A percentile compares a stretch with the other conserved stretches of the same genome.
phyloP scores from a whole-genome alignment of 1,140 invertebrate species.

The Brachionus manjavacas region DNA sequence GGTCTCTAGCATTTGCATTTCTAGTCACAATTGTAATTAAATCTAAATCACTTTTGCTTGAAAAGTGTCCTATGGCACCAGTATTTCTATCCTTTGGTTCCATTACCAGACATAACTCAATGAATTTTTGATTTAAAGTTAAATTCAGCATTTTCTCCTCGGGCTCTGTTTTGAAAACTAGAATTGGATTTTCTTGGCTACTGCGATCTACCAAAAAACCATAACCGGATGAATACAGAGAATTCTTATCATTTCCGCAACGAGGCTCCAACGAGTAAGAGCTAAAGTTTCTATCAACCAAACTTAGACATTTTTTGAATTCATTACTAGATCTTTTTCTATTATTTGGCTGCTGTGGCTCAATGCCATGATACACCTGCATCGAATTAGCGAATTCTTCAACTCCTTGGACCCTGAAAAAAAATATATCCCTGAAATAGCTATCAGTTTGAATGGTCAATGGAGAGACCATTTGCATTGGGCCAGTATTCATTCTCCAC shows the following conservation, averaged over 20 bases:
- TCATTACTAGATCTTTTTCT: neutral
- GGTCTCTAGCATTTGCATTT: neutral
- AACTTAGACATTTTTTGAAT: slow-evolving; percentile 3
- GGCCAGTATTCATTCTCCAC: neutral
- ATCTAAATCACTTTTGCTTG: neutral
- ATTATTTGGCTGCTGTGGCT: neutral
- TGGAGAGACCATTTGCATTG: neutral
- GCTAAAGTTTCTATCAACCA: neutral
- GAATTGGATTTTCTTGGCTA: neutral
- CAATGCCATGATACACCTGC: slow-evolving; percentile 25
- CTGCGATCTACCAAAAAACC: neutral
- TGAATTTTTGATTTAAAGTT: neutral
- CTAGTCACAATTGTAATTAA: neutral
- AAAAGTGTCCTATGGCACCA: slow-evolving; percentile 8
- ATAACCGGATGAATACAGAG: neutral
- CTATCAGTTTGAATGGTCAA: neutral
- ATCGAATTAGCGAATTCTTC: neutral
- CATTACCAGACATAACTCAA: neutral
- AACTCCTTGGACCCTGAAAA: neutral
- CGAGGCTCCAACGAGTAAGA: neutral
- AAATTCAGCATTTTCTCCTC: neutral
- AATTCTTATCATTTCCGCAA: neutral
- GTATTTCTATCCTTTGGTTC: neutral
- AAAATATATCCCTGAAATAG: neutral
- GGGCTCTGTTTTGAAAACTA: neutral